These are phyloP conservation scores for Lamproptera curius DNA, from an alignment of 2,888 invertebrate species.

Conservation along the genomic window DNA sequence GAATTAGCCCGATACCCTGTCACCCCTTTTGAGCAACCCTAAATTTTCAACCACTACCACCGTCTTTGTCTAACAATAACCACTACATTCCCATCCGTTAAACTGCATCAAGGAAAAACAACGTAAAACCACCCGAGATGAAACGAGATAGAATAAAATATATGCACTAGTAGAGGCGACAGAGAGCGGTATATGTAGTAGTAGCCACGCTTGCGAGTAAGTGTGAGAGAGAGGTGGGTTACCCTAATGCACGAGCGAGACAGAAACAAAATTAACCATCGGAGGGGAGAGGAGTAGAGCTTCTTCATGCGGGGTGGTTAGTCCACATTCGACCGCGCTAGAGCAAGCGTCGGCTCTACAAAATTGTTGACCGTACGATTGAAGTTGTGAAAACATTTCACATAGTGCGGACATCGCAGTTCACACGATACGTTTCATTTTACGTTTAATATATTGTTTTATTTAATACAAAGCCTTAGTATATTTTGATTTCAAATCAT, in stretches of 20 bases:
- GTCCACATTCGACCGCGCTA: conserved; percentile 73
- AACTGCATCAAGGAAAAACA: conserved; percentile 78
- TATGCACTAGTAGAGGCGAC: conserved; percentile 74
- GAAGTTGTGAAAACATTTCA: conserved; percentile 65
- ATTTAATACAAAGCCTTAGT: conserved; percentile 1
- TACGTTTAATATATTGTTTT: conserved; percentile 18
- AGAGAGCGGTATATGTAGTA: conserved; percentile 72
- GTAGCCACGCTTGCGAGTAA: conserved; percentile 63
- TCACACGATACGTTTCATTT: conserved; percentile 49
- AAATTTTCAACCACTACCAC: conserved; percentile 74
- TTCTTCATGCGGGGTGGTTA: conserved; percentile 77
- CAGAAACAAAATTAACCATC: conserved; percentile 68
- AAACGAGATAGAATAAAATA: conserved; percentile 78
- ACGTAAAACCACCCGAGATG: conserved; percentile 74
- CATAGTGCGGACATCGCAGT: conserved; percentile 51
- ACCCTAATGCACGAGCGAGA: conserved; percentile 64
- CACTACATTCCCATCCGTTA: conserved; percentile 77
- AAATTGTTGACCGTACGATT: conserved; percentile 48
- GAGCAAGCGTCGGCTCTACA: conserved; percentile 53
- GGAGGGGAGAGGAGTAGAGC: conserved; percentile 74
- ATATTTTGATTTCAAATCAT: not conserved
- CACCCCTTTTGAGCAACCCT: conserved; percentile 77
- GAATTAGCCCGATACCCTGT: conserved; percentile 78
- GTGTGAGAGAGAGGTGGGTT: conserved; percentile 62
- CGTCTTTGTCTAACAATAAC: conserved; percentile 78